Evolutionary conservation across 2,888 invertebrate species (phyloP).

Genomic region (Lagria hirta): DNA sequence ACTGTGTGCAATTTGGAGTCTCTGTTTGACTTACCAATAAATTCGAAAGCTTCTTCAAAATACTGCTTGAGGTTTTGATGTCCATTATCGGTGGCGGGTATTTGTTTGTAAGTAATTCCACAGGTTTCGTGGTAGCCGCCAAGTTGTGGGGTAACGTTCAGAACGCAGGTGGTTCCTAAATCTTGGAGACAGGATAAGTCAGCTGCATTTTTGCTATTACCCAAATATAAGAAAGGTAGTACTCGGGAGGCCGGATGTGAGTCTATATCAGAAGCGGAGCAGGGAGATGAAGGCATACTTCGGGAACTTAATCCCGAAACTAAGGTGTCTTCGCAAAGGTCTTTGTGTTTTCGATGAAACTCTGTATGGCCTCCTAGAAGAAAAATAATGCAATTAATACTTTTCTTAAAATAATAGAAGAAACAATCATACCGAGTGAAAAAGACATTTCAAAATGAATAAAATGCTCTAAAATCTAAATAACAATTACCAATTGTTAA

Average conservation of each 20-base stretch:
- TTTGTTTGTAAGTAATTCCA: constrained; percentile 71
- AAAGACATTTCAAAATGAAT: too few relatives aligned
- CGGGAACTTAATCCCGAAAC: constrained; percentile 53
- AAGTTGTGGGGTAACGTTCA: constrained; percentile 79
- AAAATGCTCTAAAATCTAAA: too few relatives aligned
- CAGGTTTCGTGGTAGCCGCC: constrained; percentile 69
- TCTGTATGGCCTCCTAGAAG: constrained; percentile 71
- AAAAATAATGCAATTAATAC: too few relatives aligned
- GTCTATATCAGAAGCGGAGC: constrained; percentile 63
- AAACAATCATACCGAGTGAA: background rate
- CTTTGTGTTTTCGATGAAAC: constrained; percentile 69
- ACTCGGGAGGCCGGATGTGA: constrained; percentile 76
- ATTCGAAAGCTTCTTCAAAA: constrained; percentile 83
- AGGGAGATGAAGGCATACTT: constrained; percentile 51
- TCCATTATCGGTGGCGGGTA: constrained; percentile 80
- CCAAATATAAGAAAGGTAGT: constrained; percentile 77
- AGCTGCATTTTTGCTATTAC: constrained; percentile 79
- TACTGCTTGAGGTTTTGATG: constrained; percentile 86
- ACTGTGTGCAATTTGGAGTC: constrained; percentile 1
- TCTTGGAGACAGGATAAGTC: constrained; percentile 67
- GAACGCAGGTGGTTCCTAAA: constrained; percentile 72
- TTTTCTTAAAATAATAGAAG: background rate
- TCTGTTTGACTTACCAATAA: constrained; percentile 69
- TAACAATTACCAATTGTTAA: too few relatives aligned
- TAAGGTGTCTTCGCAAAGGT: constrained; percentile 71